Base-by-base conservation (phyloP, 2,888 invertebrate genomes). In the Dyspetes luteomarginatus region DNA sequence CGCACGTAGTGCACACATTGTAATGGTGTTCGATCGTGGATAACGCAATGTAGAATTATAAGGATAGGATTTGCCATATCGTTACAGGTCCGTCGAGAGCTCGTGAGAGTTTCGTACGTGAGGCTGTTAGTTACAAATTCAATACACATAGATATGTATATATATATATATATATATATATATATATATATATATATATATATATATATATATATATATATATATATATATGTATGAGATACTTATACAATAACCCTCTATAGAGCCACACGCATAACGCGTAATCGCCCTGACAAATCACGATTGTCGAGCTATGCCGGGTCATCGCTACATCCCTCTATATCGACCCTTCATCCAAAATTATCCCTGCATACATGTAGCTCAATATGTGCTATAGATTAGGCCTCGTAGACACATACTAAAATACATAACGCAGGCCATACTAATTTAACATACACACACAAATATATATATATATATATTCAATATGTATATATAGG, bases 271-370 rank as follows among this genome's bases (percentile, higher is more conserved):
- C 81, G 81, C 81, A 77, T 77, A 81, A 73, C 77, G 77, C 81
- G 81, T 81, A 81, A 81, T 77, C 77, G 81, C 56, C 55, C 67
- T 43, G 72, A 68, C 77, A 69, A 81, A 81, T 81, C 81, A 81
- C 77, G 60, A 75, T 60, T 60, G 65, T 71, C 65, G 72, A 73
- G 65, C 69, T 62, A 41, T 50, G 41, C 45, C 22, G 55, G 19
- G 9, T 67, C 17, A 9, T 43, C 43, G 15, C 26, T 19, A 1
- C 17, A 45, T 43, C 43, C 22, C 4, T 28, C 48, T 12, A 9
- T 15, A 45, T 48, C 24, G 9, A 48, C 12, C 12, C 4, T 65
- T 4, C 17, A 5, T 17, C 24, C 24, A 43, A 3, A 4, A 1
- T 7, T 5, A 5, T 19, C 41, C 12, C 52, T 28, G 24, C 48